These are phyloP conservation scores for Entomobrya proxima DNA, from an alignment of 2,888 invertebrate genomes.

Conservation along the genomic window DNA sequence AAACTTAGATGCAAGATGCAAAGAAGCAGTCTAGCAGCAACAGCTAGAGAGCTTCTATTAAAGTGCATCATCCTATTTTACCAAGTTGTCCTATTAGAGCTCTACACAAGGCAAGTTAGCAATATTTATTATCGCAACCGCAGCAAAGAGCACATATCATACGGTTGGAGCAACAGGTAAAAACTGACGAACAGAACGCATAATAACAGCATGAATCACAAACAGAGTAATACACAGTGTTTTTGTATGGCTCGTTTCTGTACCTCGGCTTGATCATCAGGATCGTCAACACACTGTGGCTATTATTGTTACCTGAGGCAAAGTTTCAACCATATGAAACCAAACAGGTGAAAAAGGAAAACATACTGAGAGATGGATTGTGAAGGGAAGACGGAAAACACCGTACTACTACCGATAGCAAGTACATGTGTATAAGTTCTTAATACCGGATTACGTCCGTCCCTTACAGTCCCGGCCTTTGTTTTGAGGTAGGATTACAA, in stretches of 20 bases:
- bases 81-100: neutral
- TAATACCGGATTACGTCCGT: neutral
- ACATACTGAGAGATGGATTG: neutral
- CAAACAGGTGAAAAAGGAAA: neutral
- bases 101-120: conserved; percentile 14
- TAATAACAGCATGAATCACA: neutral
- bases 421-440: neutral
- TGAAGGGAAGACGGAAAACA: neutral
- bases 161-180: conserved; percentile 50
- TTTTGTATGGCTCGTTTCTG: neutral
- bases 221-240: neutral
- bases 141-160: neutral
- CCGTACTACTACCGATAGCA: neutral
- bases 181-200: neutral
- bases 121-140: conserved; percentile 1
- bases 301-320: conserved; percentile 43
- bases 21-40: neutral
- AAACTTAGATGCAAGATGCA: neutral
- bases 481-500: neutral
- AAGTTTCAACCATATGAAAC: conserved; percentile 49
- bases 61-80: neutral
- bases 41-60: neutral
- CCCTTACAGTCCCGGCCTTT: neutral
- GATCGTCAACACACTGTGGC: neutral
- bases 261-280: neutral